These are phyloP conservation scores for Danionella cerebrum DNA, from an alignment of 2,113 vertebrate species.

Conservation along the genomic window DNA sequence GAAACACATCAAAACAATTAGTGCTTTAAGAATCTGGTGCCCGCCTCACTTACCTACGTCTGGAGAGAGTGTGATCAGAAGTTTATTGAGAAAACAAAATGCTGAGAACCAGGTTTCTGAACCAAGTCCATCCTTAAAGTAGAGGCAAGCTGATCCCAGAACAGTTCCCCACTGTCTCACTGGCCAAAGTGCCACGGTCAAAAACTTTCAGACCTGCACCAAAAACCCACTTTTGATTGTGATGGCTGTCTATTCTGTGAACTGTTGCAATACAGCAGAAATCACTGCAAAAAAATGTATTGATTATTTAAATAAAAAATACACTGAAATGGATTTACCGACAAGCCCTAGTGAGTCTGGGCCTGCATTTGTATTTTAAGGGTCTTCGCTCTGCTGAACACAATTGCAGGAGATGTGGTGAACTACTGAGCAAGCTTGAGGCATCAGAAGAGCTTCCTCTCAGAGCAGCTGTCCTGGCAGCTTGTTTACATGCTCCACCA, in stretches of 20 bases:
- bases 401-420: constrained; percentile 38
- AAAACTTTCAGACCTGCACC: constrained; percentile 32
- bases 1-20: too few species aligned
- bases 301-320: too few species aligned
- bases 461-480: constrained; percentile 55
- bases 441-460: constrained; percentile 64
- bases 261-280: too few species aligned
- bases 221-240: neutral
- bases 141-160: constrained; percentile 79
- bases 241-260: neutral
- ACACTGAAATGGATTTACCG: too few species aligned
- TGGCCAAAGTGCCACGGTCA: constrained; percentile 68
- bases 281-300: too few species aligned
- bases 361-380: constrained; percentile 29
- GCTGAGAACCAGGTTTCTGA: constrained; percentile 60
- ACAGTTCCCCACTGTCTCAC: constrained; percentile 76
- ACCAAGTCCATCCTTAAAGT: constrained; percentile 86
- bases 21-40: neutral
- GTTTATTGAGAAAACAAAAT: neutral
- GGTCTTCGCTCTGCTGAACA: constrained; percentile 30
- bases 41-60: constrained; percentile 26
- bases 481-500: constrained; percentile 55
- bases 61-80: neutral
- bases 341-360: neutral
- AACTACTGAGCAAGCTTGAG: constrained; percentile 66